Evolutionary conservation across 2,113 vertebrate species (phyloP).

Genomic region (Tyto alba): DNA sequence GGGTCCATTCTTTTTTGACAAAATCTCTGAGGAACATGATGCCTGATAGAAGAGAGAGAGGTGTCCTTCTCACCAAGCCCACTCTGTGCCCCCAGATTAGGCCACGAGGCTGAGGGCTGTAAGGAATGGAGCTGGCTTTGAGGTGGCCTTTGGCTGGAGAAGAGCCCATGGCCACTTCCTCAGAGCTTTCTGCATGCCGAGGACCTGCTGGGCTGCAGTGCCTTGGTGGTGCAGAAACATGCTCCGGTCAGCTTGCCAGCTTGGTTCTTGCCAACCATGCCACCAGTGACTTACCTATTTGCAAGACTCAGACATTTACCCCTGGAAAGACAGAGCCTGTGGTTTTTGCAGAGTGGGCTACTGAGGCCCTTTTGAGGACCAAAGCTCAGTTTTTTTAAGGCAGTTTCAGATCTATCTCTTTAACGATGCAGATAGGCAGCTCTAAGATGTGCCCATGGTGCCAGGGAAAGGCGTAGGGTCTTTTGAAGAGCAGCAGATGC

Average conservation of each 20-base stretch:
- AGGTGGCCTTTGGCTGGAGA: not conserved
- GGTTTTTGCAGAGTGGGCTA: not conserved
- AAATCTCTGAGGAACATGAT: not conserved
- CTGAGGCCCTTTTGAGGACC: not conserved
- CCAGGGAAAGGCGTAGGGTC: not conserved
- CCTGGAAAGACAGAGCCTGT: not conserved
- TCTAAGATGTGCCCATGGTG: not conserved
- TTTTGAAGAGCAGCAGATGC: not conserved
- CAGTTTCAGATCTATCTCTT: not conserved
- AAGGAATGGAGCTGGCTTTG: not conserved
- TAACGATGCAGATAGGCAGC: not conserved
- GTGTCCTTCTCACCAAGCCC: not conserved
- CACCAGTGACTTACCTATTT: not conserved
- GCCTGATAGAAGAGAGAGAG: not conserved
- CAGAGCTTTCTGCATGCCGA: not conserved
- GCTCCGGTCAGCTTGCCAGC: not conserved
- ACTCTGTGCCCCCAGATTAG: not conserved
- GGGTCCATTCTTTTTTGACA: not conserved
- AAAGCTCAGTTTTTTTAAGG: not conserved
- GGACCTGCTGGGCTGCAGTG: not conserved
- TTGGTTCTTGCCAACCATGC: not conserved
- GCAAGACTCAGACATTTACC: fast-evolving
- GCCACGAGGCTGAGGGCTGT: not conserved
- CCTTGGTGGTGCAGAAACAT: not conserved
- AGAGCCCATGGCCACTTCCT: not conserved